Conservation (phyloP, 2,888 invertebrate species). For the Acleris laterana region DNA sequence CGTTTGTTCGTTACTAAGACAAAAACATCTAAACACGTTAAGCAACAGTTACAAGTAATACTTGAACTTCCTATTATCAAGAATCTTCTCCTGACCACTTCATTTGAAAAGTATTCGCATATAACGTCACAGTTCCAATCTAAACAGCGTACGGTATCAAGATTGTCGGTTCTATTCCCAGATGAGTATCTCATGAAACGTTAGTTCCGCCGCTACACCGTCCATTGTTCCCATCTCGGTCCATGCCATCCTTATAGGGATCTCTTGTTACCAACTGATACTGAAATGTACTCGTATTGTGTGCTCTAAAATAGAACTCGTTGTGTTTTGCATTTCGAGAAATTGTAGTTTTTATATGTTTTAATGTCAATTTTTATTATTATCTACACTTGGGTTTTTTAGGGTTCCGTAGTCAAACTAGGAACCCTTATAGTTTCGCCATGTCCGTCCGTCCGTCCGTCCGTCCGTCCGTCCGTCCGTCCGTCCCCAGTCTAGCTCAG, state of each 20-base stretch:
- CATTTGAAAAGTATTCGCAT: not conserved
- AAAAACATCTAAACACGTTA: too few species aligned
- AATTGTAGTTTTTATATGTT: too few species aligned
- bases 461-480: too few species aligned
- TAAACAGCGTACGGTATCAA: constrained; percentile 28
- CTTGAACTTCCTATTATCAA: too few species aligned
- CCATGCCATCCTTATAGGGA: constrained; percentile 27
- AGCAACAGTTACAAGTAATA: too few species aligned
- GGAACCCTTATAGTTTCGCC: too few species aligned
- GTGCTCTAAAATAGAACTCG: constrained; percentile 4
- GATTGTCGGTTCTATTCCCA: constrained; percentile 33
- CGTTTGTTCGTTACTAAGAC: too few species aligned
- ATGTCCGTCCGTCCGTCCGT: too few species aligned
- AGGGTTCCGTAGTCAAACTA: too few species aligned
- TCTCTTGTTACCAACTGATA: constrained; percentile 29
- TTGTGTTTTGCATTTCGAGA: not conserved
- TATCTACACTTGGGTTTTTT: too few species aligned
- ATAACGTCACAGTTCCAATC: constrained; percentile 16
- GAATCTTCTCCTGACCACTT: too few species aligned
- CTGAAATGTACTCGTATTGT: constrained; percentile 31
- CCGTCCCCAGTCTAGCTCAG: too few species aligned
- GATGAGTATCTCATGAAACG: constrained; percentile 28
- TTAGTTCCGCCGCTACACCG: constrained; percentile 25
- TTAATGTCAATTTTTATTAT: not conserved
- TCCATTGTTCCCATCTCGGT: constrained; percentile 31